Base-by-base conservation (phyloP, 2,888 invertebrate species). In the Stictocephala bisonia region DNA sequence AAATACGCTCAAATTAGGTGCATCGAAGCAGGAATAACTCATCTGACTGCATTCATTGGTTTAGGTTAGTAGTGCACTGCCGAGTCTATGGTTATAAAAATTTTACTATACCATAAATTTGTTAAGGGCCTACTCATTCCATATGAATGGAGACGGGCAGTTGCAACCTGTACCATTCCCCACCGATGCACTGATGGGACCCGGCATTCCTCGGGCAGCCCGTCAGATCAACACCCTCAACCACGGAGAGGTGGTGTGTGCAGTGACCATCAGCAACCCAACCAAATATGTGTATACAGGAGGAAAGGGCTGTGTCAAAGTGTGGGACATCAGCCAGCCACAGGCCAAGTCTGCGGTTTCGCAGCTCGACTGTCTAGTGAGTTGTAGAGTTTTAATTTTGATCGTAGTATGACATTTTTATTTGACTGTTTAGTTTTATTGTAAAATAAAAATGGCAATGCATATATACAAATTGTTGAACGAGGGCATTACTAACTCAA, bases 161-260 rank as follows among this genome's bases (percentile, higher is more conserved):
- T 88, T 94, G 82, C 93, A 93, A 83, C 96, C 96, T 44, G 97
- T 97, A 77, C 95, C 95, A 76, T 98, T 98, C 86, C 97, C 97
- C 58, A 91, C 94, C 40, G 98, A 98, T 86, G 97, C 97, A 69
- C 87, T 97, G 71, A 89, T 92, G 73, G 96, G 95, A 13, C 92
- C 95, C n/a, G 97, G 97, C 27, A 94, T 98, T 79, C 97, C 98
- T 11, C 88, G 95, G 69, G 95, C 94, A 82, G 96, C 96, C 53
- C 88, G 96, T 13, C 93, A 93, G 82, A 93, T 96, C 79, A 95
- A 94, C 83, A 94, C 95, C 6, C 85, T 98, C 77, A 93, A 93
- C 76, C 98, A 99, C 84, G 98, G 98, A 6, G 98, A 98, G 84
- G 95, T 98, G 50, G 98, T 98, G 35, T 98, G 98, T 84, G 98